phyloP scores from a whole-genome alignment of 92 coral and sea anemone genomes.

The Plumapathes pennacea region DNA sequence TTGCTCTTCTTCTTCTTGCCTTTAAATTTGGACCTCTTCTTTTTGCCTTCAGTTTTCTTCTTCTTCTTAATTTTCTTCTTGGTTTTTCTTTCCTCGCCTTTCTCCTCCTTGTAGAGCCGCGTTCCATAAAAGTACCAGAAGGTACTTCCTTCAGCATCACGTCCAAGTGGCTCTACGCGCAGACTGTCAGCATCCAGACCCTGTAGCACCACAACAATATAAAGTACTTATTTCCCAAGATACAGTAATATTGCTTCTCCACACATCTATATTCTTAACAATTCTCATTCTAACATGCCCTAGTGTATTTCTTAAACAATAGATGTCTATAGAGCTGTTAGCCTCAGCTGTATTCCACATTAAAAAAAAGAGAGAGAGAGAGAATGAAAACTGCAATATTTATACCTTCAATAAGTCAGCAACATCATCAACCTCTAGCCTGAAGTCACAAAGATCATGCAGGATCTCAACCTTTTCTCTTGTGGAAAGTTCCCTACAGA shows the following conservation, averaged over 20 bases:
- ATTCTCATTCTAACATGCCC: too few species aligned
- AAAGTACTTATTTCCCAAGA: neutral
- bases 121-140: conserved; percentile 98
- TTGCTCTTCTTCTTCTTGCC: conserved; percentile 73
- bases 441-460: conserved; percentile 89
- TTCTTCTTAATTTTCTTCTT: conserved; percentile 62
- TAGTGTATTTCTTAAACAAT: too few species aligned
- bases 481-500: conserved; percentile 59
- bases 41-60: conserved; percentile 64
- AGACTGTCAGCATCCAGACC: conserved; percentile 97
- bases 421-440: conserved; percentile 93
- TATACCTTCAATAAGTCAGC: conserved; percentile 80
- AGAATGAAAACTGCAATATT: neutral
- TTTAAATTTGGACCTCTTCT: conserved; percentile 68
- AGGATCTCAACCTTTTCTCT: conserved; percentile 92
- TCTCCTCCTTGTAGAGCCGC: conserved; percentile 79
- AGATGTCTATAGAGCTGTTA: too few species aligned
- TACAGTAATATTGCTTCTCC: too few species aligned
- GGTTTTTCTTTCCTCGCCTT: conserved; percentile 47
- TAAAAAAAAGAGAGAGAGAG: neutral
- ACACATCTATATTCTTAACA: too few species aligned
- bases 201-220: conserved; percentile 3
- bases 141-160: conserved; percentile 72
- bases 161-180: conserved; percentile 93
- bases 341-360: too few species aligned